These are phyloP conservation scores for Apocheima hispidaria DNA, from an alignment of 2,888 invertebrate genomes.

Conservation along the genomic window DNA sequence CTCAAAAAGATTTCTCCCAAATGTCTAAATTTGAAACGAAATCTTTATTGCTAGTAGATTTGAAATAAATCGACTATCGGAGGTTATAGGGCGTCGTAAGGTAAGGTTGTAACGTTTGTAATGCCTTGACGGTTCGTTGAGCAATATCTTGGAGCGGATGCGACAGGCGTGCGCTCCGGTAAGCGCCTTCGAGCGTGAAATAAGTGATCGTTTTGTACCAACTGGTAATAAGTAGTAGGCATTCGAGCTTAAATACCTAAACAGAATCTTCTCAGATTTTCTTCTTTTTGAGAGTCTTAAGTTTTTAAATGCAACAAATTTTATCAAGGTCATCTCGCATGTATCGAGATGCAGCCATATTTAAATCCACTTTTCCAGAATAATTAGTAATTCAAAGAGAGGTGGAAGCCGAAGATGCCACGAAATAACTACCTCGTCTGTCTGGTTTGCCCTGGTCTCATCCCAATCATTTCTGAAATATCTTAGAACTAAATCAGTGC, in stretches of 20 bases:
- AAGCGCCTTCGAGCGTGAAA: constrained; percentile 59
- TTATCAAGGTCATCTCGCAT: no score
- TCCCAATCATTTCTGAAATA: not conserved
- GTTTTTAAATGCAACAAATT: no score
- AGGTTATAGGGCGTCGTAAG: constrained; percentile 46
- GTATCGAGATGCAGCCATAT: no score
- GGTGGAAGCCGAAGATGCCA: not conserved
- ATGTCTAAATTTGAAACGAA: not conserved
- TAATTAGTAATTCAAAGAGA: not conserved
- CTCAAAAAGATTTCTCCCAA: not conserved
- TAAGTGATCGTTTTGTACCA: constrained; percentile 63
- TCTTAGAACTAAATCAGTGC: constrained; percentile 6
- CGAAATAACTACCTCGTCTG: not conserved
- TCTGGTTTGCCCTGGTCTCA: not conserved
- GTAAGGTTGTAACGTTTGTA: constrained; percentile 53
- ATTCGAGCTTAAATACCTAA: not conserved
- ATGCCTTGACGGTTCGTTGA: constrained; percentile 66
- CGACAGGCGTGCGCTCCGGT: constrained; percentile 48
- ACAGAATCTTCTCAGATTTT: not conserved
- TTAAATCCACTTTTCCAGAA: not conserved
- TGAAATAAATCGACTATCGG: constrained; percentile 13
- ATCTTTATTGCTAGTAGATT: constrained; percentile 30
- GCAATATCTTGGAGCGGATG: constrained; percentile 54
- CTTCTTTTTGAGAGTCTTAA: no score
- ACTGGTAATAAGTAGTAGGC: constrained; percentile 52